Evolutionary conservation across 2,113 vertebrate genomes (phyloP), one percentile per base, ranked within the genome.

Genomic region (Rutilus rutilus): DNA sequence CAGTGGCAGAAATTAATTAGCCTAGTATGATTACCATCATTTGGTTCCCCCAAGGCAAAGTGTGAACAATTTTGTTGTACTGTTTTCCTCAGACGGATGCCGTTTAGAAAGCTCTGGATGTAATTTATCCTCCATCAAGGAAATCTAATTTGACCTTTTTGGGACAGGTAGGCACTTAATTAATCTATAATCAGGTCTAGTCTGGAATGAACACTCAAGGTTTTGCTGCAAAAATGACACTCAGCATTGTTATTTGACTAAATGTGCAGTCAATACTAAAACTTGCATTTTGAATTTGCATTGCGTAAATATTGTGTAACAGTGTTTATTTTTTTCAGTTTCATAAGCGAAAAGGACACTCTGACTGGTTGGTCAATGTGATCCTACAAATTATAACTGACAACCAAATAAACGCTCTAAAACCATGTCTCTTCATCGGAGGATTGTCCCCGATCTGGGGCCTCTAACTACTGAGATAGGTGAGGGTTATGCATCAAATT

Each of bases 341-440:
- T 78, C 30, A 6, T 5, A 60, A 39, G 52, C 30, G 25, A 59
- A 60, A 50, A 33, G 0, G 30, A 59, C 52, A 45, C 14, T 6
- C 21, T 42, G 15, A 21, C 6, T 1, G 0, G n/a, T 6, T 45
- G 23, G 57, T 39, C 57, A 45, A 1, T 45, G 23, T 25, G 10
- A 64, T 42, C 2, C 39, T 65, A 21, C 23, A 27, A 10, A 62
- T 12, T 19, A 52, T 73, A 27, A 17, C 14, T 36, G n/a, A 47
- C 17, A 85, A 36, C 10, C 10, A 27, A 25, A 25, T 23, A 60
- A 81, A 52, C 33, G 36, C 45, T 62, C 36, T 8, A 23, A 57
- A 42, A 82, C 30, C 79, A 89, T 89, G 88, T 87, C 88, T 71
- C 14, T 89, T 30, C 74, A 85, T 81, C 78, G 30, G n/a, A 83